Conservation (phyloP, 2,888 invertebrate species). For the Schizaphis graminum region DNA sequence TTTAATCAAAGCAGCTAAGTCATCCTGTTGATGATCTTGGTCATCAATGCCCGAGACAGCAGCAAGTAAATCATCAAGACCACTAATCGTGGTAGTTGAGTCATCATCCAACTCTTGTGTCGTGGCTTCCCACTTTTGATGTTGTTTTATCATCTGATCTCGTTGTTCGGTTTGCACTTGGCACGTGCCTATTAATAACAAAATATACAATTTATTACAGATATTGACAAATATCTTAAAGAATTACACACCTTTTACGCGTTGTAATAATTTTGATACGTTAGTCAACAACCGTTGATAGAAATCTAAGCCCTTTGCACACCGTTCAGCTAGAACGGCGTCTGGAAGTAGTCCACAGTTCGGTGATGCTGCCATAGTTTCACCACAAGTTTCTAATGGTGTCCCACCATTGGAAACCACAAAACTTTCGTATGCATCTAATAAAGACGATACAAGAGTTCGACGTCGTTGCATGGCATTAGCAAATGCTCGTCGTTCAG, state of each 20-base stretch:
- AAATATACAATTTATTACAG: background rate
- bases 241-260: constrained; percentile 76
- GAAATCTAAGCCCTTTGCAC: constrained; percentile 90
- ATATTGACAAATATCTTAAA: background rate
- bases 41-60: background rate
- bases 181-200: constrained; percentile 73
- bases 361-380: background rate
- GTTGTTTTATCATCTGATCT: constrained; percentile 75
- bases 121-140: background rate
- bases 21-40: constrained; percentile 16
- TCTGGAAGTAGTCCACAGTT: constrained; percentile 27
- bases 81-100: background rate
- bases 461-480: constrained; percentile 40
- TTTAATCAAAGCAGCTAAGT: background rate
- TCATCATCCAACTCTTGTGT: background rate
- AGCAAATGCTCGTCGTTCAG: constrained; percentile 74
- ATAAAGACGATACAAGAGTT: constrained; percentile 1
- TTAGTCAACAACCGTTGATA: constrained; percentile 89
- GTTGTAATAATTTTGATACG: constrained; percentile 82
- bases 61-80: background rate
- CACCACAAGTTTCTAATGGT: background rate
- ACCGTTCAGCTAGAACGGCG: constrained; percentile 15
- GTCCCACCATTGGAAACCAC: background rate
- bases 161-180: constrained; percentile 93
- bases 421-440: constrained; percentile 23